These are phyloP conservation scores for Eulithis prunata DNA, from an alignment of 2,888 invertebrate species.

Conservation along the genomic window DNA sequence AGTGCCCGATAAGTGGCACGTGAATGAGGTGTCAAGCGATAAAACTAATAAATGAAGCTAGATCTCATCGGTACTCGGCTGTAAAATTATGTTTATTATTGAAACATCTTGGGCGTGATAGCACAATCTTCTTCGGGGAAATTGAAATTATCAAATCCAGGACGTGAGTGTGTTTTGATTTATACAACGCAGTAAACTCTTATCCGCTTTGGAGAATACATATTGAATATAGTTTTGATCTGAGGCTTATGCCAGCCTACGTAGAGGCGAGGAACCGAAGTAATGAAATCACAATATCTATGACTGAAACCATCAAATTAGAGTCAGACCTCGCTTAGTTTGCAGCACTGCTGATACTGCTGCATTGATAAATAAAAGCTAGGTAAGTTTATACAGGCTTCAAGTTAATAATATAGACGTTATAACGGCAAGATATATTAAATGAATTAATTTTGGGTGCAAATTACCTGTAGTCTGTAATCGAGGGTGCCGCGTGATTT, in stretches of 20 bases:
- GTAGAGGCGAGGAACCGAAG: no score
- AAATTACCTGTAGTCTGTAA: conserved; percentile 66
- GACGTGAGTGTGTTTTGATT: background rate
- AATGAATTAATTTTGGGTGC: conserved; percentile 70
- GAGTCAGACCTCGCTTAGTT: no score
- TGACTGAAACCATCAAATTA: no score
- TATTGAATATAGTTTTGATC: no score
- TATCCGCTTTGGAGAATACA: background rate
- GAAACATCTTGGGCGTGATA: conserved; percentile 44
- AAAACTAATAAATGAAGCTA: conserved; percentile 76
- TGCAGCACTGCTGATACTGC: no score
- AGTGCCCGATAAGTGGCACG: conserved; percentile 71
- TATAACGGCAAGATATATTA: conserved; percentile 49
- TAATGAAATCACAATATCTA: no score
- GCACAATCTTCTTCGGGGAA: conserved; percentile 31
- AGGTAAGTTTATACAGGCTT: background rate
- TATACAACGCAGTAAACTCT: background rate
- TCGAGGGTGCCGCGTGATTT: conserved; percentile 54
- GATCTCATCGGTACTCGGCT: conserved; percentile 54
- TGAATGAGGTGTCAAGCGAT: conserved; percentile 79
- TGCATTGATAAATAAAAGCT: no score
- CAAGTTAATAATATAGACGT: conserved; percentile 28
- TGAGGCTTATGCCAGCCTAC: no score
- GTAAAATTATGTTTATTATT: conserved; percentile 50
- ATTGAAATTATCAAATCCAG: conserved; percentile 1